Conservation (phyloP, 2,888 invertebrate genomes). For the Synanthedon andrenaeformis region DNA sequence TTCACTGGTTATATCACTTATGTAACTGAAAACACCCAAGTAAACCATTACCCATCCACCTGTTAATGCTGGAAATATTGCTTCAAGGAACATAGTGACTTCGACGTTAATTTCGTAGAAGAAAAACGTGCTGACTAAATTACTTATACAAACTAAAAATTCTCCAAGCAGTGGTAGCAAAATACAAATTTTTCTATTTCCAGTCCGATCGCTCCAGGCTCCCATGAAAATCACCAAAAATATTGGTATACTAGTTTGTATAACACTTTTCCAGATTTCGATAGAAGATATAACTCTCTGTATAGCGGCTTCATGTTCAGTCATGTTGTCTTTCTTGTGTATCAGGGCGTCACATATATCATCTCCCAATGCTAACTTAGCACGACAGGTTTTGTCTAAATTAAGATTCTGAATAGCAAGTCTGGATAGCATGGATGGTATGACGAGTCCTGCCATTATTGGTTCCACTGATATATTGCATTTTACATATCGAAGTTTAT, state of each 20-base stretch:
- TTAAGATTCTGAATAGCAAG: constrained; percentile 72
- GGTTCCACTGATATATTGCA: constrained; percentile 77
- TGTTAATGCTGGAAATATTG: constrained; percentile 63
- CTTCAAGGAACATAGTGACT: constrained; percentile 64
- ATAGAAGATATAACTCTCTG: constrained; percentile 67
- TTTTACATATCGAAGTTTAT: constrained; percentile 65
- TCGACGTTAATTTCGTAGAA: constrained; percentile 66
- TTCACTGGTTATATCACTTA: constrained; percentile 69
- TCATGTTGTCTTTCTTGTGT: constrained; percentile 59
- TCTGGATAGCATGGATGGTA: constrained; percentile 74
- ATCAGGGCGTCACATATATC: constrained; percentile 46
- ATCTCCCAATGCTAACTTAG: constrained; percentile 38
- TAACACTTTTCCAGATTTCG: constrained; percentile 67
- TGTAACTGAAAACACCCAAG: constrained; percentile 72
- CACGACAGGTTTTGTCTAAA: constrained; percentile 52
- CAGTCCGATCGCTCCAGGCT: constrained; percentile 73
- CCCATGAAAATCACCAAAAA: constrained; percentile 69
- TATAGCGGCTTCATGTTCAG: constrained; percentile 71
- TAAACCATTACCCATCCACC: constrained; percentile 69
- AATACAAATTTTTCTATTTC: constrained; percentile 69
- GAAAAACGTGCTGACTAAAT: constrained; percentile 64
- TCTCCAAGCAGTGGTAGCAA: constrained; percentile 68
- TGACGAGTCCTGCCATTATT: constrained; percentile 76
- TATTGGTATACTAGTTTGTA: constrained; percentile 68
- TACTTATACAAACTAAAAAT: constrained; percentile 51